Conservation (phyloP, 2,113 vertebrate genomes). For the Himantopus leucocephalus region DNA sequence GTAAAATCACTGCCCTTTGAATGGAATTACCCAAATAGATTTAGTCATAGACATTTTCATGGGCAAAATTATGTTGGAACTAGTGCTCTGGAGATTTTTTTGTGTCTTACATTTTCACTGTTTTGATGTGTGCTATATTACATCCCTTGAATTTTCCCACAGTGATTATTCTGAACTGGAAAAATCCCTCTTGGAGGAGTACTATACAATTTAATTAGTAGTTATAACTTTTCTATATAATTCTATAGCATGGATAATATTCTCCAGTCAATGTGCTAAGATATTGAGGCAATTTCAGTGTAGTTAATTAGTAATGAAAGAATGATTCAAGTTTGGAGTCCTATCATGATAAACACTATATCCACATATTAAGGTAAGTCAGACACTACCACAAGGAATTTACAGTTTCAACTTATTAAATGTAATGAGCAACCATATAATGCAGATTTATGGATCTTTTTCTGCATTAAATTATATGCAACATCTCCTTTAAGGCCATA, state of each 20-base stretch:
- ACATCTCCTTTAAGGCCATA: background rate
- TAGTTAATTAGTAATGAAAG: constrained; percentile 14
- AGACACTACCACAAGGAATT: background rate
- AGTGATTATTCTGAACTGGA: background rate
- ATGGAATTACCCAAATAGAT: background rate
- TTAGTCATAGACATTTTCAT: background rate
- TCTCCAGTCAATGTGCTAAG: background rate
- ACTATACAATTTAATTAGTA: background rate
- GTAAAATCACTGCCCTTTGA: background rate
- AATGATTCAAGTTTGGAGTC: background rate
- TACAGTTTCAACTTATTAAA: background rate
- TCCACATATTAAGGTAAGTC: background rate
- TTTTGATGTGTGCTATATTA: background rate
- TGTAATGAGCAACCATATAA: background rate
- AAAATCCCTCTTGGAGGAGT: background rate
- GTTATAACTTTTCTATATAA: background rate
- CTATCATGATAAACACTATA: background rate
- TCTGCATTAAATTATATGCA: background rate
- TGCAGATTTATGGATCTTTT: background rate
- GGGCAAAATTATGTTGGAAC: background rate
- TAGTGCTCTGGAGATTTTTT: background rate
- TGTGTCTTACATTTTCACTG: background rate
- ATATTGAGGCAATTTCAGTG: background rate
- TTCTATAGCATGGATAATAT: background rate
- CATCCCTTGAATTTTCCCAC: background rate